A percentile compares a stretch with the other conserved stretches of the same genome.
Evolutionary conservation across 2,113 vertebrate species (phyloP).

Genomic region (Herpetotheres cachinnans): DNA sequence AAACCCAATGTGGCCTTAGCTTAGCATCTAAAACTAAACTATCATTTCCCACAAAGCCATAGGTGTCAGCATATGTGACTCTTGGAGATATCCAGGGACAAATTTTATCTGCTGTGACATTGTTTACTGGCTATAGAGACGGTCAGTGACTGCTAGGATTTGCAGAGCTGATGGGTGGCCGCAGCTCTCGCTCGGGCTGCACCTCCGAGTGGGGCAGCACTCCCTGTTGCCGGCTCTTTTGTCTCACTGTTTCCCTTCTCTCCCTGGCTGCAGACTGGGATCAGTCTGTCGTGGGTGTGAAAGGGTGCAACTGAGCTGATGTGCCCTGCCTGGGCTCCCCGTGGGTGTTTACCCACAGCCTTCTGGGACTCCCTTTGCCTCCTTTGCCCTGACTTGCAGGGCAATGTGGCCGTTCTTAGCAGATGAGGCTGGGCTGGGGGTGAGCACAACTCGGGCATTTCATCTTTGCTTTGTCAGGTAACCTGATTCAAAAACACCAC

Average conservation of each 20-base stretch:
- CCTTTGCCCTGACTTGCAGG: not conserved
- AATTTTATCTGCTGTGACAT: not conserved
- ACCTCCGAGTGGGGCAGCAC: not conserved
- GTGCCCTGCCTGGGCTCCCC: not conserved
- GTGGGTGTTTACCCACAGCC: not conserved
- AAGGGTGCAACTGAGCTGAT: not conserved
- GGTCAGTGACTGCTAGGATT: not conserved
- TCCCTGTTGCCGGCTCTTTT: not conserved
- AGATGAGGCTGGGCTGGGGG: not conserved
- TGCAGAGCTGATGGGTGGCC: not conserved
- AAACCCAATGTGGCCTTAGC: not conserved
- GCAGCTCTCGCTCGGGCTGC: not conserved
- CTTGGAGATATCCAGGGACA: not conserved
- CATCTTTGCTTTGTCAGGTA: not conserved
- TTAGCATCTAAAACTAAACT: not conserved
- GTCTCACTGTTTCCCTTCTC: not conserved
- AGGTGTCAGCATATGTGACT: not conserved
- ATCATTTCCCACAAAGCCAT: not conserved
- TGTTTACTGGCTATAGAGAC: not conserved
- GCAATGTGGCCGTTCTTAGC: not conserved
- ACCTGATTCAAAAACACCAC: not conserved
- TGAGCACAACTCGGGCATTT: not conserved
- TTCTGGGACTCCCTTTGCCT: not conserved
- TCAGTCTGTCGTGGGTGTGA: not conserved
- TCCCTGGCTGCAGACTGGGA: not conserved